Conservation (phyloP, 2,113 vertebrate species). For the Alexandromys fortis region DNA sequence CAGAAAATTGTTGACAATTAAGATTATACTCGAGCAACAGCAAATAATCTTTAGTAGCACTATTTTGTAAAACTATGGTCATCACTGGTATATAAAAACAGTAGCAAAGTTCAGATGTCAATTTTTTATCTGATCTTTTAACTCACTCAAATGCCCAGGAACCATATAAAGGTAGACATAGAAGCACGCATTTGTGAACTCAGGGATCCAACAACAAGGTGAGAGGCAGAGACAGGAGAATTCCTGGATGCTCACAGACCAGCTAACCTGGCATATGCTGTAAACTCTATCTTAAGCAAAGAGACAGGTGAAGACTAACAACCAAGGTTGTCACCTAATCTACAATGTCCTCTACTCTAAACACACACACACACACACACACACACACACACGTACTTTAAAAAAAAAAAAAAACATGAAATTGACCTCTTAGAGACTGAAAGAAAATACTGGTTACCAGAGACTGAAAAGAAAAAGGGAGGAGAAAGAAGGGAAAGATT, state of each 20-base stretch:
- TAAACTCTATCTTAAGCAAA: background rate
- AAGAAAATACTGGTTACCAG: background rate
- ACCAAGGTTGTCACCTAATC: background rate
- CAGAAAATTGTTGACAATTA: background rate
- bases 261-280: background rate
- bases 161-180: background rate
- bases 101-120: background rate
- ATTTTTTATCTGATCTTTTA: background rate
- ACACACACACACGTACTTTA: background rate
- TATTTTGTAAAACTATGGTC: background rate
- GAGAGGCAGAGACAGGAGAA: background rate
- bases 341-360: background rate
- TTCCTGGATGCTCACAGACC: background rate
- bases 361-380: background rate
- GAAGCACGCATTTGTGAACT: background rate
- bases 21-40: background rate
- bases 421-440: background rate
- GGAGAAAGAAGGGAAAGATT: no score
- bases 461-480: background rate
- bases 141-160: background rate
- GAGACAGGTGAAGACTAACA: background rate
- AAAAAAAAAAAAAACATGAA: background rate
- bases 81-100: background rate
- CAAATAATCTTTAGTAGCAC: background rate
- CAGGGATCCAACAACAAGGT: background rate